phyloP scores from a whole-genome alignment of 1,140 invertebrate genomes.

The Trichomalopsis sarcophagae region DNA sequence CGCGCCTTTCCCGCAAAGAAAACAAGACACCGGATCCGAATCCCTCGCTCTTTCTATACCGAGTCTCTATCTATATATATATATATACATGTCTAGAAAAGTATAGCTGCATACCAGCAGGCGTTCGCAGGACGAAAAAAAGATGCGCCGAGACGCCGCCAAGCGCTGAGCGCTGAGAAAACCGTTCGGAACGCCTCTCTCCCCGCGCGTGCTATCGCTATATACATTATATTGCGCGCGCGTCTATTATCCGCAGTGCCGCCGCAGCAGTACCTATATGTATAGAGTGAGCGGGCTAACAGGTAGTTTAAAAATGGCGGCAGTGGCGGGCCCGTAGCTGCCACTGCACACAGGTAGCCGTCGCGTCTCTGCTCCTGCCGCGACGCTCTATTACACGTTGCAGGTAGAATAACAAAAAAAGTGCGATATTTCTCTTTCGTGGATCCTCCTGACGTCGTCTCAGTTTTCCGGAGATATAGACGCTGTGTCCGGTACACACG shows the following conservation, averaged over 20 bases:
- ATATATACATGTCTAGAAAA: not conserved
- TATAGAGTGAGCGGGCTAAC: constrained; percentile 54
- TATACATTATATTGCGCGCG: not conserved
- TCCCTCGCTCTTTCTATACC: not conserved
- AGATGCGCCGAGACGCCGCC: not conserved
- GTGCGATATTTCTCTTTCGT: too few relatives aligned
- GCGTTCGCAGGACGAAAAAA: not conserved
- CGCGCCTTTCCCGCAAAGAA: not conserved
- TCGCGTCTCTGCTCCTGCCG: not conserved
- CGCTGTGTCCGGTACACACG: not conserved
- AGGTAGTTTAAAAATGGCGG: constrained; percentile 74
- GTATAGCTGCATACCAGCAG: not conserved
- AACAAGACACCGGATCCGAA: not conserved
- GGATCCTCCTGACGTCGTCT: too few relatives aligned
- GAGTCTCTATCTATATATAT: too few relatives aligned
- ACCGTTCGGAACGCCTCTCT: not conserved
- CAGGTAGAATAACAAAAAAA: too few relatives aligned
- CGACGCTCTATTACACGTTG: not conserved
- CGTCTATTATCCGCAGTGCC: not conserved
- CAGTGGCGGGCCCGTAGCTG: constrained; percentile 59
- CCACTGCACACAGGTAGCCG: not conserved
- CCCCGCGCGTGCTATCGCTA: not conserved
- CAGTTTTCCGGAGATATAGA: too few relatives aligned
- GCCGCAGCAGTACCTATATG: not conserved
- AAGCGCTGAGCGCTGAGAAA: not conserved